Percentiles rank a stretch among this genome's conserved stretches.
These are phyloP conservation scores for Synergus laeviventris DNA, from an alignment of 2,888 invertebrate species.

Conservation along the genomic window DNA sequence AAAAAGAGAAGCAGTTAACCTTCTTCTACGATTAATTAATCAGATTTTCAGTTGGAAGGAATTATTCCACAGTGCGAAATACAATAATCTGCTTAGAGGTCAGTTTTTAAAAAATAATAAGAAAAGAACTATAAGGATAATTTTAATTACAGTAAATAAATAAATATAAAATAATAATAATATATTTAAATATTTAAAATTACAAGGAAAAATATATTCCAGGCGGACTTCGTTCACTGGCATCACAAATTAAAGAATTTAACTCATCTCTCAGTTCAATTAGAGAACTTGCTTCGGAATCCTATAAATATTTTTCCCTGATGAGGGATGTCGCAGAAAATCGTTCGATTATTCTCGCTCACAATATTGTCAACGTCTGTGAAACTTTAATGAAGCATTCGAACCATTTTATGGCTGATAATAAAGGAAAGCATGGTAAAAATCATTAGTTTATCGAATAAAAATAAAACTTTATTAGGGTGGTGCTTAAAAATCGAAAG, in stretches of 20 bases:
- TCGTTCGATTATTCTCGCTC: constrained; percentile 67
- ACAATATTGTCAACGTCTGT: constrained; percentile 67
- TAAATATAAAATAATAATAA: too few relatives aligned
- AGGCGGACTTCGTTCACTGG: constrained; percentile 70
- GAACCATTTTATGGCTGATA: constrained; percentile 60
- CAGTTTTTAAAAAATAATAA: constrained; percentile 29
- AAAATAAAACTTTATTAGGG: neutral
- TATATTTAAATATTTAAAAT: too few relatives aligned
- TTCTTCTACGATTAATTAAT: constrained; percentile 79
- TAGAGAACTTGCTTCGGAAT: constrained; percentile 71
- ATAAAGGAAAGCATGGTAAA: constrained; percentile 68
- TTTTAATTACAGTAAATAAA: neutral
- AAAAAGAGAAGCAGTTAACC: constrained; percentile 77
- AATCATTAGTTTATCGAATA: neutral
- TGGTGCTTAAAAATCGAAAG: too few relatives aligned
- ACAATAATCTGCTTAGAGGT: constrained; percentile 70
- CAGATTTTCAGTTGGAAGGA: constrained; percentile 82
- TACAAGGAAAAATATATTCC: constrained; percentile 10
- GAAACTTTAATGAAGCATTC: constrained; percentile 71
- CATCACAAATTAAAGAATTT: constrained; percentile 62
- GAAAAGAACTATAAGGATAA: neutral
- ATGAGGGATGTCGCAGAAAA: constrained; percentile 71
- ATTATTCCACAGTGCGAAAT: constrained; percentile 76
- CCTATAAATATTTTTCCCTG: constrained; percentile 72
- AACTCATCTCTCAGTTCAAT: constrained; percentile 64